These are phyloP conservation scores for Phylloscopus trochilus DNA, from an alignment of 2,113 vertebrate genomes.

Conservation along the genomic window DNA sequence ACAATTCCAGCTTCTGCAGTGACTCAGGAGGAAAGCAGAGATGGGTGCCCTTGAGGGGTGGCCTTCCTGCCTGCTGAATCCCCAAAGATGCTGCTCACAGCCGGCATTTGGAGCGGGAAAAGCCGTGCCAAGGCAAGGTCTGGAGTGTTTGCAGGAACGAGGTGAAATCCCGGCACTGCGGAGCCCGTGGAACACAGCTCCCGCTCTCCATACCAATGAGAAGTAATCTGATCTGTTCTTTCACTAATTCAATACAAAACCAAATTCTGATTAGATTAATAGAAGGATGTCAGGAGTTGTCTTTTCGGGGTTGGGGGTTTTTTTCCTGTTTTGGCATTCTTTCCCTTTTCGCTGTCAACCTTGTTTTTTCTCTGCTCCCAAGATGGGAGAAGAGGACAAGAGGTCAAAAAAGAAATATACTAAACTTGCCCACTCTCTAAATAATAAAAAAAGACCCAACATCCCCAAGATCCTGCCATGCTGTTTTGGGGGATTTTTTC, in stretches of 20 bases:
- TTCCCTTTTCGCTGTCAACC: background rate
- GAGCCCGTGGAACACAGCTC: background rate
- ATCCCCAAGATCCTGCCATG: background rate
- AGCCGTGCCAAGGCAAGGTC: background rate
- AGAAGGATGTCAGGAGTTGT: background rate
- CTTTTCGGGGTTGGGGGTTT: background rate
- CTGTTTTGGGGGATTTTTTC: background rate
- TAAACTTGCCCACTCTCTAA: background rate
- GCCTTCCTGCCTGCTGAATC: background rate
- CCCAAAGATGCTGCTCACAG: background rate
- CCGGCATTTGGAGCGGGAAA: background rate
- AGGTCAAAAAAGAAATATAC: background rate
- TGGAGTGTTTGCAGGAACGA: background rate
- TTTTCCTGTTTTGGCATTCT: background rate
- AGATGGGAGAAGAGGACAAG: background rate
- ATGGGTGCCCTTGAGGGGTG: background rate
- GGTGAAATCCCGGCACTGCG: rapidly evolving
- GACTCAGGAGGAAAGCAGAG: background rate
- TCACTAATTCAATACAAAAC: background rate
- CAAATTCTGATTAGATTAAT: background rate
- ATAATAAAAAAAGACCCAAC: background rate
- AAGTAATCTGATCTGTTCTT: background rate
- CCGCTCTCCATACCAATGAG: background rate
- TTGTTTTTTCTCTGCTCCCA: background rate
- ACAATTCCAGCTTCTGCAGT: background rate